Conservation (phyloP, 2,888 invertebrate genomes). For the Pristionchus mayeri region DNA sequence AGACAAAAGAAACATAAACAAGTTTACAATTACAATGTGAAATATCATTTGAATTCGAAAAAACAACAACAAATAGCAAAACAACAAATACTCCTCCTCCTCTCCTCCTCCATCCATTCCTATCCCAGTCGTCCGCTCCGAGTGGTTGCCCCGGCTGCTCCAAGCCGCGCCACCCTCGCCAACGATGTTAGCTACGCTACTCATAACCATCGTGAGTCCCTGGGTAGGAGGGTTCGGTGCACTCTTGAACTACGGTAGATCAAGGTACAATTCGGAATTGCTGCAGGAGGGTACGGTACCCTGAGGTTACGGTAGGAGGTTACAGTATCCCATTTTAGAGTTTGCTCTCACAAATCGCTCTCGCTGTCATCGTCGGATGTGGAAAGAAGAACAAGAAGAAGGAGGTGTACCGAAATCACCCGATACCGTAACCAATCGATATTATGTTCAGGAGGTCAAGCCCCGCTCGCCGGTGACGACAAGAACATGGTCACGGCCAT, state of each 20-base stretch:
- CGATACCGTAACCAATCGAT: neutral
- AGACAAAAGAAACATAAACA: too few species aligned
- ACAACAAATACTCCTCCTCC: neutral
- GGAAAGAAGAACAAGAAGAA: slow-evolving; percentile 41
- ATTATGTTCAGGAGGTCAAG: neutral
- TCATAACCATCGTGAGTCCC: slow-evolving; percentile 38
- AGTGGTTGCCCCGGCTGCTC: neutral
- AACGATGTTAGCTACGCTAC: slow-evolving; percentile 20
- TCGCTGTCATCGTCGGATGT: slow-evolving; percentile 32
- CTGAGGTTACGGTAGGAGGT: too few species aligned
- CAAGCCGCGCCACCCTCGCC: neutral
- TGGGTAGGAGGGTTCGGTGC: too few species aligned
- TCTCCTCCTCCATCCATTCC: neutral
- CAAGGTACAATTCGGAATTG: neutral
- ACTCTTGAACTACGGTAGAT: neutral
- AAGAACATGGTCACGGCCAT: slow-evolving; percentile 16
- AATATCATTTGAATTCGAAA: too few species aligned
- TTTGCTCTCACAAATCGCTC: slow-evolving; percentile 41
- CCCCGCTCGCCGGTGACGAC: neutral
- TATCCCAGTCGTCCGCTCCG: neutral
- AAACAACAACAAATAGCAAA: too few species aligned
- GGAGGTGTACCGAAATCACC: neutral
- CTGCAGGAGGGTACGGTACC: neutral
- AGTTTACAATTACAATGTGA: too few species aligned
- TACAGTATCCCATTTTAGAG: slow-evolving; percentile 8